Percentiles rank a stretch among this genome's conserved stretches.
Conservation (phyloP, 2,888 invertebrate genomes). For the Coecobrya sp. region DNA sequence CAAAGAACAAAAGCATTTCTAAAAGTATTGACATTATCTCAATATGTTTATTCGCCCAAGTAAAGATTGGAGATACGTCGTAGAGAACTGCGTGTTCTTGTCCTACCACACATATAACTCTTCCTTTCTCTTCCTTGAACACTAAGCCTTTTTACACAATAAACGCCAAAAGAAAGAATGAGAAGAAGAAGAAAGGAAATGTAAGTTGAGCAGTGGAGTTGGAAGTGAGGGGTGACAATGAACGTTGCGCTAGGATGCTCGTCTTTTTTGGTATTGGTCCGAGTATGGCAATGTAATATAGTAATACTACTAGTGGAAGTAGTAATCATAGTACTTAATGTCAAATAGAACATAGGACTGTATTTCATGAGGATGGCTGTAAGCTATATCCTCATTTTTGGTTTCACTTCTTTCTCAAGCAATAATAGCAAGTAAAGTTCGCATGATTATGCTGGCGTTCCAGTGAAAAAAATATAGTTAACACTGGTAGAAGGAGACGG, state of each 20-base stretch:
- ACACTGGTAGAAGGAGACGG: not conserved
- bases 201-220: constrained; percentile 10
- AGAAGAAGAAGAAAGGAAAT: constrained; percentile 9
- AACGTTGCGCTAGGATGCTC: constrained; percentile 8
- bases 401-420: constrained; percentile 43
- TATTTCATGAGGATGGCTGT: constrained; percentile 2
- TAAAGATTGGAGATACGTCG: not conserved
- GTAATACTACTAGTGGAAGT: not conserved
- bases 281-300: not conserved
- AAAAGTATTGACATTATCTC: constrained; percentile 40
- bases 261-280: constrained; percentile 20
- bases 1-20: constrained; percentile 56
- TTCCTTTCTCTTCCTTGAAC: not conserved
- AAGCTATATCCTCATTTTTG: constrained; percentile 61
- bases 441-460: constrained; percentile 33
- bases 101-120: not conserved
- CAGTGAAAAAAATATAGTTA: not conserved
- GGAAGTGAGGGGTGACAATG: constrained; percentile 11
- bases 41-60: not conserved
- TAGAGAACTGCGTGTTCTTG: not conserved
- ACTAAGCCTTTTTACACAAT: constrained; percentile 33
- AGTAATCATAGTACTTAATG: not conserved
- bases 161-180: constrained; percentile 23
- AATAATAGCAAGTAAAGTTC: constrained; percentile 56
- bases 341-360: constrained; percentile 36